phyloP scores from a whole-genome alignment of 2,113 vertebrate species.

The Crotalus viridis region DNA sequence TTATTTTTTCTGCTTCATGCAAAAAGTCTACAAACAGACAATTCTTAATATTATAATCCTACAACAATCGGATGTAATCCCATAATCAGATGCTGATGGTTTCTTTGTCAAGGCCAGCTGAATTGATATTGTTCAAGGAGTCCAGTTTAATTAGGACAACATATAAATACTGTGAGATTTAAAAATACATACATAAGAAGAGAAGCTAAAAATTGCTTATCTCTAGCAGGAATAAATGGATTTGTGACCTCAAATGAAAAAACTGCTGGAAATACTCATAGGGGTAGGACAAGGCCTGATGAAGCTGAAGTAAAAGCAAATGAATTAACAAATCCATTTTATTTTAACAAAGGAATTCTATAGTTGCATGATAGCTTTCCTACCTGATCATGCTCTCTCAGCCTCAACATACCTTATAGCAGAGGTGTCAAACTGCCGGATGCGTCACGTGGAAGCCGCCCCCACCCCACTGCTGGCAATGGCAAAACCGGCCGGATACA shows the following conservation, averaged over 20 bases:
- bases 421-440: background rate
- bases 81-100: background rate
- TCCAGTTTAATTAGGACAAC: background rate
- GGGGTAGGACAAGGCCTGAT: background rate
- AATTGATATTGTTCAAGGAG: background rate
- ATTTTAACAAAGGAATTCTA: background rate
- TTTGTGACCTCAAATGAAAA: background rate
- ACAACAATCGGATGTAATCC: background rate
- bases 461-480: too few species aligned
- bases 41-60: background rate
- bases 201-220: background rate
- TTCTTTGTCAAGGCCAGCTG: background rate
- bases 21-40: background rate
- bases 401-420: background rate
- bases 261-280: background rate
- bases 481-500: too few species aligned
- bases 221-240: background rate
- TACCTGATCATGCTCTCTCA: background rate
- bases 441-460: too few species aligned
- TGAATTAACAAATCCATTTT: background rate
- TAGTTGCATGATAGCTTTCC: background rate
- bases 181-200: background rate
- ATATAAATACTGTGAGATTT: background rate
- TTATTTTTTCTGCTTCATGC: background rate
- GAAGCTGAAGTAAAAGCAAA: background rate